Evolutionary conservation across 2,888 invertebrate species (phyloP).

Genomic region (Trachelus iudaicus): DNA sequence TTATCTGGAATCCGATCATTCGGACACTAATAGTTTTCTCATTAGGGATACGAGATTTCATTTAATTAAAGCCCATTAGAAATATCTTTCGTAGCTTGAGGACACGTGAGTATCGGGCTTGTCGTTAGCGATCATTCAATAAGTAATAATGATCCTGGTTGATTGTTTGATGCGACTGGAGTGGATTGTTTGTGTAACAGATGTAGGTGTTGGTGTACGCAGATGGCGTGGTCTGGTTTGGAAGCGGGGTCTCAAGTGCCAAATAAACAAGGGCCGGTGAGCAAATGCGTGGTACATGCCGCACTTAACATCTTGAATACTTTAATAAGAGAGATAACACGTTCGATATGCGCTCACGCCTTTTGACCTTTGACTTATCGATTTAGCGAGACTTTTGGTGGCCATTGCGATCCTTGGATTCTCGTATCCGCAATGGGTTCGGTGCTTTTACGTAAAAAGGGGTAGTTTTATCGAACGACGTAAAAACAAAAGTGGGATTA

Average conservation of each 20-base stretch:
- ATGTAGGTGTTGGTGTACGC: background rate
- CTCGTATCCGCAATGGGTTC: background rate
- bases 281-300: background rate
- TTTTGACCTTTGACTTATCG: background rate
- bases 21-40: background rate
- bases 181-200: background rate
- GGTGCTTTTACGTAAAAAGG: background rate
- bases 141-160: background rate
- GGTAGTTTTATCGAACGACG: conserved; percentile 25
- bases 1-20: background rate
- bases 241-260: background rate
- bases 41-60: background rate
- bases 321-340: background rate
- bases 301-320: background rate
- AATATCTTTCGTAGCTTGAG: background rate
- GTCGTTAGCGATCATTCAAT: background rate
- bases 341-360: background rate
- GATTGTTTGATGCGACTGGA: background rate
- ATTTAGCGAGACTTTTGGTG: background rate
- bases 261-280: background rate
- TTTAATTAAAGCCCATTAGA: background rate
- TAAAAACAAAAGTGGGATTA: conserved; percentile 16
- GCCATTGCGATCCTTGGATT: background rate
- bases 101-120: background rate
- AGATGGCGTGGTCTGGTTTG: background rate